Evolutionary conservation across 1,140 invertebrate genomes (phyloP), one percentile per base, ranked within the genome.

Genomic region (Philotrypesis tridentata): DNA sequence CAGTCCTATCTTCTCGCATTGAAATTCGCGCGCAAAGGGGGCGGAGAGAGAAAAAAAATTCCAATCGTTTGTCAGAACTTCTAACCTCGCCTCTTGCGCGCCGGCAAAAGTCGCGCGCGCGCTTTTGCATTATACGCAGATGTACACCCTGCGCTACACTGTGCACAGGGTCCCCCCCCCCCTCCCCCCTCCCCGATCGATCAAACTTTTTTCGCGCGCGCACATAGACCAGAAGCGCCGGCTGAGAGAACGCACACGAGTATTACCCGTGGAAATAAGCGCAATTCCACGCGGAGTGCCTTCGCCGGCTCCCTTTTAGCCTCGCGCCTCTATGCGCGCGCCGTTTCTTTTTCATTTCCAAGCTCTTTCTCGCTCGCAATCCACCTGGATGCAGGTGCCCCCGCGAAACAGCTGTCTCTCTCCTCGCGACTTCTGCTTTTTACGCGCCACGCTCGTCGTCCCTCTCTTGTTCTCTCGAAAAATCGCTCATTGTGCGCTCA

Each of bases 341-440:
- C n/a, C 11, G n/a, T 71, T 8, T 71, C 23, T 72, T 60, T 74
- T 55, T 29, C 9, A 37, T 75, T 33, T 60, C 6, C 0, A 23
- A 11, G 21, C n/a, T 33, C 21, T 75, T 75, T n/a, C n/a, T n/a
- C n/a, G n/a, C n/a, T n/a, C n/a, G n/a, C n/a, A n/a, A 61, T 63
- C 73, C 73, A 74, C 75, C 70, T 83, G 74, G 82, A 67, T 43
- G 72, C 82, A 83, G 77, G 73, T 75, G 73, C 60, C 8, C 31
- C 11, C n/a, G 55, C 37, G 48, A 60, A 80, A 80, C 73, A 84
- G 74, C 83, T 82, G 75, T 75, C 60, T 67, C 25, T 4, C 27
- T n/a, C 25, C 23, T 65, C 63, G 63, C 48, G 63, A n/a, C n/a
- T n/a, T 25, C 17, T 65, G 25, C 27, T 61, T 61, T 31, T 63